A percentile compares a stretch with the other conserved stretches of the same genome.
Conservation (phyloP, 23 tunicate species). For the Oikopleura vanhoeffeni region DNA sequence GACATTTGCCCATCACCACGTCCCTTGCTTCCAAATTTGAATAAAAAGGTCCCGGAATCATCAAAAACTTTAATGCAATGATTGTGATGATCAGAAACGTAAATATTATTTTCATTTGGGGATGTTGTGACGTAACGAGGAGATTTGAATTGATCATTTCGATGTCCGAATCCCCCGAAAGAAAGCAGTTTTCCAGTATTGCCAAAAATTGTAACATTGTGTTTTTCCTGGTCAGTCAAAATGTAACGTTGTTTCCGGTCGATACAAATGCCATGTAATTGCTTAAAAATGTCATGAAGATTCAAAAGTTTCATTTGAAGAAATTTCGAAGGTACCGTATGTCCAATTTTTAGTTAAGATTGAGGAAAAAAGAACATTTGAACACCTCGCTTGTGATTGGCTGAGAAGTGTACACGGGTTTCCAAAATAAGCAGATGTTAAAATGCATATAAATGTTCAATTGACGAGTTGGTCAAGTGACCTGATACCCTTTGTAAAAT, state of each 20-base stretch:
- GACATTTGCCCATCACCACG: constrained; percentile 22
- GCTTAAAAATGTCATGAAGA: no score
- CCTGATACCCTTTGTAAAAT: no score
- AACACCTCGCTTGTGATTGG: no score
- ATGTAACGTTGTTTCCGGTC: constrained; percentile 23
- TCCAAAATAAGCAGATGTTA: no score
- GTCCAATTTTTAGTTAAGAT: no score
- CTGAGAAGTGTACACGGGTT: no score
- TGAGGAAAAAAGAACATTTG: no score
- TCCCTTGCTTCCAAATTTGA: constrained; percentile 33
- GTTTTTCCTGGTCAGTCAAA: constrained; percentile 40
- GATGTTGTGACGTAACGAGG: constrained; percentile 49
- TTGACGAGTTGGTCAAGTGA: no score
- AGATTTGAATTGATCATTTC: constrained; percentile 22
- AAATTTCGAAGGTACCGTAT: no score
- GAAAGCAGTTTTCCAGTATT: constrained; percentile 24
- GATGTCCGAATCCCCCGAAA: constrained; percentile 40
- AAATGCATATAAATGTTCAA: no score
- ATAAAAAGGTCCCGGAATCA: constrained; percentile 21
- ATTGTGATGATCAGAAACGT: constrained; percentile 48
- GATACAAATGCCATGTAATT: constrained; percentile 4
- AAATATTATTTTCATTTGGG: constrained; percentile 28
- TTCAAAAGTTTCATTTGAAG: no score
- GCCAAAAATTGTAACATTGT: constrained; percentile 28
- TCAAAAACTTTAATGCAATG: constrained; percentile 31